Evolutionary conservation across 2,888 invertebrate genomes (phyloP), one percentile per base, ranked within the genome.

Genomic region (Galerucella nymphaeae): DNA sequence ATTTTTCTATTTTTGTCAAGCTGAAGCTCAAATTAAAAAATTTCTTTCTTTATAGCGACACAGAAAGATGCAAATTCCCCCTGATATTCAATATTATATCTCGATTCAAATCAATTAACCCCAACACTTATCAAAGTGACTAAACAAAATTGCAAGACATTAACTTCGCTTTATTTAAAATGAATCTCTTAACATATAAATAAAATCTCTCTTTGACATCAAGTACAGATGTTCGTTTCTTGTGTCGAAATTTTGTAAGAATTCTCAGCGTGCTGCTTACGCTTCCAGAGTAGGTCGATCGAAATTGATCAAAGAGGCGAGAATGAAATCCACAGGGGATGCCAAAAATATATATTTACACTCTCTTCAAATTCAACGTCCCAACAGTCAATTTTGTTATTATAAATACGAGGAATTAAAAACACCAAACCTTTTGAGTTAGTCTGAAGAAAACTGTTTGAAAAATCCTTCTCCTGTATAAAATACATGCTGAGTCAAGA

Each of bases 301-400:
- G 82, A 79, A 76, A 78, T 75, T 79, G 83, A 84, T 84, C 85
- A 85, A 85, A 85, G 84, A 81, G 80, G 80, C 82, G 83, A 82
- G 84, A 85, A 85, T 84, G 84, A 85, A 85, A 84, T 84, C 84
- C 82, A 82, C 83, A 82, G 84, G 85, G 83, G 45, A 50, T 64
- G 16, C 48, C 50, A 14, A 50, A 50, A 50, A 50, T 50, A 50
- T 23, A 23, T 50, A 16, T 53, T 53, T 53, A 53, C 53, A 18
- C 53, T 53, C 48, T 48, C 16, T 53, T 42, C 16, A 10, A 53
- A 53, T 18, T 0, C 16, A 10, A 16, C 18, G 16, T 53, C 16
- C 2, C 18, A 2, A 53, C 11, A 16, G 6, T 8, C 48, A 48
- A 48, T 48, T 45, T 48, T n/a, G n/a, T 48, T 48, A 48, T 48